phyloP scores from a whole-genome alignment of 2,113 vertebrate genomes.

The pig (Sus scrofa) region T2T-Sscrofa CM000813.6:15045501-15046000 shows the following conservation, averaged over 20 bases:
- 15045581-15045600: not conserved
- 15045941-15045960: too few species aligned
- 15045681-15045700: not conserved
- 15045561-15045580: not conserved
- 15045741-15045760: not conserved
- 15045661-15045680: not conserved
- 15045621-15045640: not conserved
- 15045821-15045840: not conserved
- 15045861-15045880: not conserved
- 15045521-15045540: not conserved
- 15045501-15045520: not conserved
- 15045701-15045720: not conserved
- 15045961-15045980: not conserved
- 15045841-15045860: not conserved
- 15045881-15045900: too few species aligned
- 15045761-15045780: not conserved
- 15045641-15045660: not conserved
- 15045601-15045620: not conserved
- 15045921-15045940: too few species aligned
- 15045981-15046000: not conserved
- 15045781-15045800: not conserved
- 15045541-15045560: not conserved
- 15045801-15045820: not conserved
- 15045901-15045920: not conserved
- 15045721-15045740: conserved; percentile 17